Conservation (phyloP, 2,113 vertebrate genomes). For the Acinonyx jubatus region DNA sequence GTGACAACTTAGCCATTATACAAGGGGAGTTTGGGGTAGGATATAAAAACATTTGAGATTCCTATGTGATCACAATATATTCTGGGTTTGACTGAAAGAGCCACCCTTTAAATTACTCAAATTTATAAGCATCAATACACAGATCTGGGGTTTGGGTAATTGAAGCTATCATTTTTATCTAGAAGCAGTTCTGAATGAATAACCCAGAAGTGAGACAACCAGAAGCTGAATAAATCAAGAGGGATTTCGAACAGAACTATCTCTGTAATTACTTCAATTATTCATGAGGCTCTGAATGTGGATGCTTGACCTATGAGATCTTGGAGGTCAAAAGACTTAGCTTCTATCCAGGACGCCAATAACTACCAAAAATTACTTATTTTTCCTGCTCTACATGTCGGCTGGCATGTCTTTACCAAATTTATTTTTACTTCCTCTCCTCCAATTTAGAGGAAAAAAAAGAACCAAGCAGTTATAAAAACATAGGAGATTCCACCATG, state of each 20-base stretch:
- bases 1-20: not conserved
- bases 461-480: not conserved
- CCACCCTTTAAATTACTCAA: conserved; percentile 23
- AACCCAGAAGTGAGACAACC: conserved; percentile 56
- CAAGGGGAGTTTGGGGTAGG: not conserved
- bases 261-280: conserved; percentile 64
- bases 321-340: conserved; percentile 44
- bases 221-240: conserved; percentile 65
- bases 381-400: not conserved
- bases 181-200: conserved; percentile 59
- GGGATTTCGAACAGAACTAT: conserved; percentile 39
- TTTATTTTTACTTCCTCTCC: not conserved
- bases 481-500: not conserved
- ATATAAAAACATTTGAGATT: conserved; percentile 28
- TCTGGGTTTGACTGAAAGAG: conserved; percentile 3
- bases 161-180: conserved; percentile 66
- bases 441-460: not conserved
- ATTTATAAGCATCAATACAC: conserved; percentile 9
- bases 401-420: not conserved
- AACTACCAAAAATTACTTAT: not conserved
- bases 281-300: conserved; percentile 36
- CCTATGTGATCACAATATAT: conserved; percentile 11
- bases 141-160: conserved; percentile 47
- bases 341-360: not conserved
- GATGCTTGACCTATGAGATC: conserved; percentile 63